Base-by-base conservation (phyloP, 2,797 vertebrate genomes). In the Aeoliscus strigatus region DNA sequence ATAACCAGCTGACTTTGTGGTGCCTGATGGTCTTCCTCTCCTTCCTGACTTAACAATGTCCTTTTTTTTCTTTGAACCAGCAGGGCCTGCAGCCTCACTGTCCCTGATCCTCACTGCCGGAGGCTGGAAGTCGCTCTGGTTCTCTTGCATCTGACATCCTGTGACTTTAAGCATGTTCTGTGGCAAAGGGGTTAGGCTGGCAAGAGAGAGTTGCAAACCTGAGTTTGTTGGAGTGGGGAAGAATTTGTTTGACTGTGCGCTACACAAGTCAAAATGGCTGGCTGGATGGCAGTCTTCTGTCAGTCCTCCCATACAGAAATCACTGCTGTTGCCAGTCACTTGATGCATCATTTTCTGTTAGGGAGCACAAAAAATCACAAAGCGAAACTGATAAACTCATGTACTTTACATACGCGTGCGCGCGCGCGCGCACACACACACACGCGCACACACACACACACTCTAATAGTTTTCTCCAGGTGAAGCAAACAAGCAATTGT, bases 1-100 rank as follows among this genome's bases (percentile, higher is more conserved):
- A 85, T 98, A 98, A 59, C 96, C 96, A 9, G 96, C 96, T 14
- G 87, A 91, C 83, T 99, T 99, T n/a, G 96, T 99, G 79, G 96
- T 99, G 65, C 96, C 96, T 0, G 94, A 92, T 0, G 96, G 96
- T 66, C 96, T 89, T 16, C 96, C 96, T 51, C 94, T 90, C 52
- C 94, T 90, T 21, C 96, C 95, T 0, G 94, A 96, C 75, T 95
- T 94, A 32, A 85, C 91, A 7, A 91, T 88, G 60, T 91, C 90
- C 75, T 97, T 97, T 86, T 96, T 98, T 86, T 96, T 97, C 90
- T 97, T 98, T 1, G 94, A 87, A 85, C 92, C 89, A 9, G 93
- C 93, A 33, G 92, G 86, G 61, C 83, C 89, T 0, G 39, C 30
- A 14, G 62, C 68, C 71, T 96, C 95, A 51, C 75, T 39, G 52